Conservation (phyloP, 2,888 invertebrate species). For the Drosophila mercatorum region DNA sequence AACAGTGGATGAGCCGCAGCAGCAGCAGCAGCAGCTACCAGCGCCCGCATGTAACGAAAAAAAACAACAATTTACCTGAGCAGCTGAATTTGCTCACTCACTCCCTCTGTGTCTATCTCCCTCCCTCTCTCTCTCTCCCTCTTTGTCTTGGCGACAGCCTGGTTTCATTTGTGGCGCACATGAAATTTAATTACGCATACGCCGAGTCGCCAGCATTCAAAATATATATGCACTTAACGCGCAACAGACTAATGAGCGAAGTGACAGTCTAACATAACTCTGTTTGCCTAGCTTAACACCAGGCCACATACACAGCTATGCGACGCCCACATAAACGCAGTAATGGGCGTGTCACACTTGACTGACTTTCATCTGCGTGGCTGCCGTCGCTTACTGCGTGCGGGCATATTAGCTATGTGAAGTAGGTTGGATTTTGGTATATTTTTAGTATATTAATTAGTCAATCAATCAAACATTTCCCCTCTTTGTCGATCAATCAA, state of each 20-base stretch:
- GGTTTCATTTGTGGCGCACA: conserved; percentile 52
- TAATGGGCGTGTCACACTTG: conserved; percentile 43
- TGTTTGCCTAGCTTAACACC: conserved; percentile 17
- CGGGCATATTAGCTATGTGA: conserved; percentile 24
- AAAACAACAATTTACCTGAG: conserved; percentile 22
- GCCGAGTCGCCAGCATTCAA: conserved; percentile 41
- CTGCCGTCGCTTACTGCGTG: too few relatives aligned
- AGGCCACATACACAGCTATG: not conserved
- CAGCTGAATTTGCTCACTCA: not conserved
- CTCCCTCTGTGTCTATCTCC: too few relatives aligned
- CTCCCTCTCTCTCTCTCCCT: not conserved
- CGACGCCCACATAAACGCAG: conserved; percentile 36
- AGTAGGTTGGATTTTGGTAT: not conserved
- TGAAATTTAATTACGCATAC: conserved; percentile 78
- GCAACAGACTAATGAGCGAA: conserved; percentile 68
- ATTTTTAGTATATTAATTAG: not conserved
- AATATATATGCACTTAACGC: conserved; percentile 34
- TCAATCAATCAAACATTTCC: not conserved
- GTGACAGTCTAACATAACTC: conserved; percentile 28
- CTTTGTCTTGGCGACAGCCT: conserved; percentile 45
- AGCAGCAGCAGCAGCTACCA: not conserved
- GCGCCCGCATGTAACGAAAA: conserved; percentile 16
- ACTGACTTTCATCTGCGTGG: conserved; percentile 23
- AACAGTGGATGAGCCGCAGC: conserved; percentile 4
- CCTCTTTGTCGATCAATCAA: not conserved